Base-by-base conservation (phyloP, 2,113 vertebrate species). In the Smithornis capensis region DNA sequence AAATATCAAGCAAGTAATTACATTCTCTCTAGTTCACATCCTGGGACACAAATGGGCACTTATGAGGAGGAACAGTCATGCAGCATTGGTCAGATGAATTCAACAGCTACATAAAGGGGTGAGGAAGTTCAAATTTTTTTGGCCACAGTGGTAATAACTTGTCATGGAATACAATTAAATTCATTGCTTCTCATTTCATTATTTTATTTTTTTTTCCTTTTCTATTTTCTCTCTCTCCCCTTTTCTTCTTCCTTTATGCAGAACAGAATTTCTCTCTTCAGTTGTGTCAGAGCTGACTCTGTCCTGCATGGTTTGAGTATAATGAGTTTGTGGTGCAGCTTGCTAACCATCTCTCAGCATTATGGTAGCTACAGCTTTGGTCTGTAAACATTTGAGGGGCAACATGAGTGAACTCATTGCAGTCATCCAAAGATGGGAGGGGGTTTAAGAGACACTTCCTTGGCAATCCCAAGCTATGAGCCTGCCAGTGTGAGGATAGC, bases 1-100 rank as follows among this genome's bases (percentile, higher is more conserved):
- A 89, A 89, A 87, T 91, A 78, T 69, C 89, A 89, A 84, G 52
- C 53, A 45, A 67, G n/a, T 5, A 75, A 40, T 57, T 89, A 62
- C 35, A 37, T 50, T 73, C 42, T 87, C 25, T 59, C 23, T 42
- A 33, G 7, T 57, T 94, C 65, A 64, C 18, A 59, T 33, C 57
- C 53, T 68, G 25, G 69, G 33, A 37, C 25, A 14, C 44, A 79
- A 65, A 76, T 33, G 28, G 35, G 52, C 47, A 59, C 19, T 6
- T 10, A 59, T 0, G 5, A 40, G 19, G 17, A 87, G 29, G 69
- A 87, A 21, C 1, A 23, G 22, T 75, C 49, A 49, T 4, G 49
- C 56, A 71, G 42, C 56, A 12, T 8, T 31, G n/a, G 45, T 42
- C 6, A 2, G 29, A 42, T 0, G 12, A 56, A 84, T 92, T 55